phyloP scores from a whole-genome alignment of 2,888 invertebrate genomes.

The Agrochola lychnidis region DNA sequence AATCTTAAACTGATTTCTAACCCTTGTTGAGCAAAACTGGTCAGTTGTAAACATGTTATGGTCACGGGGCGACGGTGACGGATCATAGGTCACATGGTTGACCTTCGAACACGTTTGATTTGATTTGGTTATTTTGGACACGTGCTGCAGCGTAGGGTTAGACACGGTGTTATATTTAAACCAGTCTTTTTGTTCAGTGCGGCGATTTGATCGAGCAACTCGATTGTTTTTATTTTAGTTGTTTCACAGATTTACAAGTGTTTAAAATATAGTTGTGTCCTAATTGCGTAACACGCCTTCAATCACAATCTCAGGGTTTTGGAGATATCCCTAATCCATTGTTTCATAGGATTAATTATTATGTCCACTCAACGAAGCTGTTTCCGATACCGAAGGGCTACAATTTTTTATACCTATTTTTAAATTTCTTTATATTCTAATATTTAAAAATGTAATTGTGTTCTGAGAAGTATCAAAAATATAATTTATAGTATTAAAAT shows the following conservation, averaged over 20 bases:
- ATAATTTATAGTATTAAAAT: too few species aligned
- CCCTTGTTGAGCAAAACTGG: conserved; percentile 57
- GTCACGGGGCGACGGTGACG: conserved; percentile 50
- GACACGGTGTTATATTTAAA: conserved; percentile 46
- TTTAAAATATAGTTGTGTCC: too few species aligned
- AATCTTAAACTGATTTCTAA: conserved; percentile 55
- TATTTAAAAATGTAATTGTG: too few species aligned
- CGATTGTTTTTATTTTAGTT: not conserved
- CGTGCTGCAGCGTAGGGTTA: conserved; percentile 70
- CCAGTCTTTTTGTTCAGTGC: conserved; percentile 20
- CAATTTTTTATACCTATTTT: too few species aligned
- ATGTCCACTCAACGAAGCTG: too few species aligned
- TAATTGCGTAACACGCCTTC: too few species aligned
- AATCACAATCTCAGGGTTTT: too few species aligned
- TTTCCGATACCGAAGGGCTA: too few species aligned
- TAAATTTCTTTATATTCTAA: too few species aligned
- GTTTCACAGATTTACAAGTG: not conserved
- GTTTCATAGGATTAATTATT: too few species aligned
- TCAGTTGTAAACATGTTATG: conserved; percentile 62
- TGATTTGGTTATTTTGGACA: conserved; percentile 70
- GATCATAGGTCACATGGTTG: conserved; percentile 68
- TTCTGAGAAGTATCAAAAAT: too few species aligned
- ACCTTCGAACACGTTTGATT: conserved; percentile 66
- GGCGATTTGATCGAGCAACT: not conserved
- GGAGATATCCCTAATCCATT: too few species aligned